Evolutionary conservation across 1,140 invertebrate genomes (phyloP), one percentile per base, ranked within the genome.

Genomic region (Copidosoma floridanum): DNA sequence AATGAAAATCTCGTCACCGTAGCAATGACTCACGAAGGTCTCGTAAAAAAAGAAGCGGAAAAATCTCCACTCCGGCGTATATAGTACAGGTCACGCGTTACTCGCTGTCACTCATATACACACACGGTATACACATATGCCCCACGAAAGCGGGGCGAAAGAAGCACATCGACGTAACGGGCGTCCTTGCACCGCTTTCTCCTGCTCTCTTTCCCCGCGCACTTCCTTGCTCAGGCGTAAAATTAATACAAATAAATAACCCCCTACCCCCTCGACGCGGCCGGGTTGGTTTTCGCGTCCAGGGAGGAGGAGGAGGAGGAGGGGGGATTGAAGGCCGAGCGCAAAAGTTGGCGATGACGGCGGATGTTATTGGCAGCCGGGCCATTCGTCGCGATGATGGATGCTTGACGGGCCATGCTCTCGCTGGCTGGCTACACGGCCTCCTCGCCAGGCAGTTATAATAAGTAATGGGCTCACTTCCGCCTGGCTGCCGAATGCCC

Each of bases 301-400:
- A 20, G 14, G 46, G 21, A 2, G 16, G 20, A 21, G 35, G 20
- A 24, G 18, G 37, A 20, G 24, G 43, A 58, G 54, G 20, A 48
- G 65, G 38, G 47, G 16, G 57, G 47, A 62, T 38, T 52, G 40
- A 51, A 24, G 48, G 53, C 47, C 16, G 12, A 32, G 43, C 4
- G 5, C 5, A 35, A 77, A 78, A 77, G 74, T 77, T 78, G 76
- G 72, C 77, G 76, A 80, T 78, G 78, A 78, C 74, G 73, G 74
- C 76, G 77, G 76, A 79, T 78, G 78, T 79, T 80, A 80, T 80
- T 80, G 78, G 76, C 77, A 80, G 76, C 66, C 73, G 68, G 68
- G 75, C 77, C 76, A 80, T 80, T 80, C 75, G 76, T 79, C 74
- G 74, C 72, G 70, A 80, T 80, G 78, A 80, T 79, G 75, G 76